phyloP scores from a whole-genome alignment of 2,888 invertebrate species.

The Patella pellucida region DNA sequence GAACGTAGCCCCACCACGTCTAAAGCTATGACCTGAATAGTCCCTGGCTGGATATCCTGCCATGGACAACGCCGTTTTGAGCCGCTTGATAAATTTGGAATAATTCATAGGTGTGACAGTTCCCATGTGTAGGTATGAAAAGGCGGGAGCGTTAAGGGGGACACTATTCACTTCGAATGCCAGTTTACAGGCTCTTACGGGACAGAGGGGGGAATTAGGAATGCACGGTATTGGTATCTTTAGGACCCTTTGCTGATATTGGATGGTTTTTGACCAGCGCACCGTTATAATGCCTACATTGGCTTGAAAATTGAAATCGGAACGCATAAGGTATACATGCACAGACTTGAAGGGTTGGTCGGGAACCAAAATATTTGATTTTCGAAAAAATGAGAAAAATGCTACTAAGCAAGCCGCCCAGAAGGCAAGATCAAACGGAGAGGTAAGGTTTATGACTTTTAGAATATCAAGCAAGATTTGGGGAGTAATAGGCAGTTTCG shows the following conservation, averaged over 20 bases:
- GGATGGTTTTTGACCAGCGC: background rate
- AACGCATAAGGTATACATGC: background rate
- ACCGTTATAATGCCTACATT: background rate
- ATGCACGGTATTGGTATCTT: background rate
- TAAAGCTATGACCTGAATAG: no score
- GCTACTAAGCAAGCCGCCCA: constrained; percentile 18
- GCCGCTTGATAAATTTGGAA: no score
- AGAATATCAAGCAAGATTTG: constrained; percentile 4
- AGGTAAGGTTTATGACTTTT: background rate
- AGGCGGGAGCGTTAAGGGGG: background rate
- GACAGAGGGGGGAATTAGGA: background rate
- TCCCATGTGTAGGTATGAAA: background rate
- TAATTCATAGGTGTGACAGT: no score
- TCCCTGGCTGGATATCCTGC: no score
- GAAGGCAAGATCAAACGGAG: constrained; percentile 4
- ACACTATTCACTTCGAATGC: background rate
- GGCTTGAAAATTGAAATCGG: background rate
- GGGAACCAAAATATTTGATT: background rate
- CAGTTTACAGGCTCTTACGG: background rate
- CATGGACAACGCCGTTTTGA: no score
- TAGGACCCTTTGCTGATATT: background rate
- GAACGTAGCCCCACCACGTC: no score
- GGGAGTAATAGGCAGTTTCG: constrained; percentile 15
- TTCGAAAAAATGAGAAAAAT: constrained; percentile 14
- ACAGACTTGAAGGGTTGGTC: background rate